These are phyloP conservation scores for Darevskia nairensis DNA, from an alignment of 2,797 vertebrate genomes.

Conservation along the genomic window DNA sequence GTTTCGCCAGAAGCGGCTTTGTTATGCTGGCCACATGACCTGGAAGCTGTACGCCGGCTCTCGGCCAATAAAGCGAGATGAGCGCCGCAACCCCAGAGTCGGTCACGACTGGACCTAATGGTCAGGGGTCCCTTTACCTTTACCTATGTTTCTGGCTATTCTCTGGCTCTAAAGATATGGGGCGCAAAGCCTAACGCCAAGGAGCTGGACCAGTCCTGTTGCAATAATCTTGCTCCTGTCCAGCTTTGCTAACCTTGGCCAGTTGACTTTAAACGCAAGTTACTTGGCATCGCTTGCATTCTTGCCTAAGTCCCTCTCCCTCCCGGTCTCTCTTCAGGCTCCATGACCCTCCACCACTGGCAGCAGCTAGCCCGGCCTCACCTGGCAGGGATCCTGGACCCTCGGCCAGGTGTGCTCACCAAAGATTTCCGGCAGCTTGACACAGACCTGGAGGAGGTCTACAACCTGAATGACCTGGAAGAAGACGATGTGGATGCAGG, in stretches of 20 bases:
- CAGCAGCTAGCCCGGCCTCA: slow-evolving; percentile 90
- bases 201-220: too few species aligned
- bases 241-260: neutral
- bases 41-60: too few species aligned
- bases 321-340: slow-evolving; percentile 75
- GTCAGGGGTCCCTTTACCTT: too few species aligned
- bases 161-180: neutral
- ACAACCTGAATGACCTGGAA: slow-evolving; percentile 88
- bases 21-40: too few species aligned
- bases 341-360: slow-evolving; percentile 89
- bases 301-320: neutral
- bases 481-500: slow-evolving; percentile 86
- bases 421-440: slow-evolving; percentile 91
- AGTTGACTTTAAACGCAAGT: neutral
- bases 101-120: too few species aligned
- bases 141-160: neutral
- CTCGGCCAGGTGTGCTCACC: slow-evolving; percentile 86
- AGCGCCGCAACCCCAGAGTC: too few species aligned
- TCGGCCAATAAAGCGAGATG: too few species aligned
- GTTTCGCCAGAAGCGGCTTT: too few species aligned
- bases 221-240: too few species aligned
- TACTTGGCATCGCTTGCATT: too few species aligned
- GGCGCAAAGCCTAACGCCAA: too few species aligned
- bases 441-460: slow-evolving; percentile 86
- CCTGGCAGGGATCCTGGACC: slow-evolving; percentile 84